Evolutionary conservation across 2,113 vertebrate species (phyloP).

Genomic region (Barbus barbus): DNA sequence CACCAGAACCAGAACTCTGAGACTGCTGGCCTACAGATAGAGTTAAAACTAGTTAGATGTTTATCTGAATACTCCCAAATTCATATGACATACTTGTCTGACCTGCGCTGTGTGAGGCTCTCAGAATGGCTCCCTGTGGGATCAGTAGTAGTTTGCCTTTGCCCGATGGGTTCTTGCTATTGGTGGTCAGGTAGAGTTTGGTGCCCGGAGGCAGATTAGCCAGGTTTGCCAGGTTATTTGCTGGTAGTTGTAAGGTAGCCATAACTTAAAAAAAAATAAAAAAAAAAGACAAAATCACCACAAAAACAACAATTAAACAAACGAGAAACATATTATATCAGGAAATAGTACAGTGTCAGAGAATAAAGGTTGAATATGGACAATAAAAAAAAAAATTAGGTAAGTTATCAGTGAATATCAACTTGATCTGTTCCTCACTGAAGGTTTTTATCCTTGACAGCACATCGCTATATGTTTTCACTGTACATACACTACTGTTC

Average conservation of each 20-base stretch:
- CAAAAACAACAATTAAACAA: neutral
- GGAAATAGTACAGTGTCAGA: neutral
- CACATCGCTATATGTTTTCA: neutral
- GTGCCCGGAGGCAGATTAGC: conserved; percentile 96
- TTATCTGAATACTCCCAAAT: conserved; percentile 37
- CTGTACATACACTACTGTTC: neutral
- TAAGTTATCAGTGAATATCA: neutral
- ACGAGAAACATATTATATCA: neutral
- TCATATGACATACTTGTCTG: conserved; percentile 28
- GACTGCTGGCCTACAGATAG: conserved; percentile 85
- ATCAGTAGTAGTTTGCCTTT: conserved; percentile 98
- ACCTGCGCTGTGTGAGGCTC: conserved; percentile 84
- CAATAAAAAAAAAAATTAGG: no score
- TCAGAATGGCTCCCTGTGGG: conserved; percentile 94
- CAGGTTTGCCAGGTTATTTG: conserved; percentile 94
- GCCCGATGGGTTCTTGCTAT: conserved; percentile 97
- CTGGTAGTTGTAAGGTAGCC: conserved; percentile 95
- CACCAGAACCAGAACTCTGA: conserved; percentile 69
- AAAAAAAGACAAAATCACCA: neutral
- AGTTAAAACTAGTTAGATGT: conserved; percentile 25
- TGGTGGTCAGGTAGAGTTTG: conserved; percentile 97
- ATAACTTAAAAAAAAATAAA: conserved; percentile 80
- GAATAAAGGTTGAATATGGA: neutral
- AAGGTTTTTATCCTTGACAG: neutral
- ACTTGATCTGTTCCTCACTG: neutral